Evolutionary conservation across 2,888 invertebrate genomes (phyloP), one percentile per base, ranked within the genome.

Genomic region (Scelioninae gen. 2): DNA sequence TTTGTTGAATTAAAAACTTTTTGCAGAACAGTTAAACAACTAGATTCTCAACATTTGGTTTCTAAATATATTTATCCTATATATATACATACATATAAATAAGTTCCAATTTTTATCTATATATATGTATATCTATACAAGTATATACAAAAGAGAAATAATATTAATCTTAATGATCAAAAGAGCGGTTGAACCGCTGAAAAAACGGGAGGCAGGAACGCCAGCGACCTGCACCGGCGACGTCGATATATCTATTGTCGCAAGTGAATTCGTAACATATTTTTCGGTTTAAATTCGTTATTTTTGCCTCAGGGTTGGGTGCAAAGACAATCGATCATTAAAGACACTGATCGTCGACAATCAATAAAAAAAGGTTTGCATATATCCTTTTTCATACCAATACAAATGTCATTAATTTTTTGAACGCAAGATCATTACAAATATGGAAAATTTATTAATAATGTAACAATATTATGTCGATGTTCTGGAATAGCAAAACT

Each of bases 171-270:
- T n/a, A n/a, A n/a, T n/a, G n/a, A n/a, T 67, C 6, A 48, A 67
- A 55, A 52, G 11, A 5, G 33, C 65, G 28, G 55, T 55, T 60
- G 2, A 35, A 52, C 50, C 41, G 60, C 19, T 28, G 25, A 53
- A 35, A 43, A 69, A 65, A 72, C 7, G 58, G 50, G 74, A 75
- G 74, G 65, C 68, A 70, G 58, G 45, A 61, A 11, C 16, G 50
- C 71, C 74, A 33, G 75, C 76, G 78, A 72, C 79, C 79, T 77
- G 78, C 78, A 58, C 77, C 57, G 58, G 55, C 55, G 46, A 61
- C 48, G 50, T 74, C 39, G 76, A 73, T 63, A 50, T 16, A n/a
- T 45, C 78, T 78, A 78, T 78, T 78, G 76, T 78, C 78, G 73
- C 73, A 76, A 52, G 43, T 65, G 52, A 76, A 67, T 73, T 72